Evolutionary conservation across 2,888 invertebrate species (phyloP).

Genomic region (Ommatoiulus sabulosus): DNA sequence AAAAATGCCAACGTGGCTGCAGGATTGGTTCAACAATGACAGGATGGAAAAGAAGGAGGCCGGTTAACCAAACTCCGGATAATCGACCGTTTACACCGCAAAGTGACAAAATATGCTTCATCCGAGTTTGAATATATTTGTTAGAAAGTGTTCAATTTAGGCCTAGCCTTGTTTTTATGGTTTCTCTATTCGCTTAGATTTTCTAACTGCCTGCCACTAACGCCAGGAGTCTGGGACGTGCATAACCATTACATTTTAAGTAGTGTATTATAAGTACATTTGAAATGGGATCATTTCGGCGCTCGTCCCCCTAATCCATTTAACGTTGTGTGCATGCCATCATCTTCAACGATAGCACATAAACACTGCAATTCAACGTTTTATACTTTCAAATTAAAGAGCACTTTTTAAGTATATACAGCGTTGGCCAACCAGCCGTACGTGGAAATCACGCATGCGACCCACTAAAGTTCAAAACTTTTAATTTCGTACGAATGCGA

Average conservation of each 20-base stretch:
- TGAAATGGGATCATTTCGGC: slow-evolving; percentile 30
- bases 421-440: slow-evolving; percentile 38
- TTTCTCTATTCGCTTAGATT: neutral
- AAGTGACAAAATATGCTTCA: no score
- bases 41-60: no score
- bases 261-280: slow-evolving; percentile 35
- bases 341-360: slow-evolving; percentile 36
- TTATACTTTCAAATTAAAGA: slow-evolving; percentile 43
- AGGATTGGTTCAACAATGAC: no score
- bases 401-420: slow-evolving; percentile 40
- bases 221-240: slow-evolving; percentile 14
- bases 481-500: slow-evolving; percentile 9
- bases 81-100: no score
- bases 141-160: neutral
- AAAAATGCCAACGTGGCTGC: no score
- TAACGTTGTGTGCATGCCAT: slow-evolving; percentile 43
- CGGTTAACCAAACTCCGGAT: no score
- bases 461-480: slow-evolving; percentile 31
- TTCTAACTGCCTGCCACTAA: neutral
- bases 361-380: slow-evolving; percentile 43
- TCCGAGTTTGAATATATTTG: no score
- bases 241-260: slow-evolving; percentile 24
- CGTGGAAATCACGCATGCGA: slow-evolving; percentile 31
- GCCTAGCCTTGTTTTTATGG: neutral
- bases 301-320: slow-evolving; percentile 43